These are phyloP conservation scores for Cataglyphis livida DNA, from an alignment of 2,888 invertebrate genomes.

Conservation along the genomic window DNA sequence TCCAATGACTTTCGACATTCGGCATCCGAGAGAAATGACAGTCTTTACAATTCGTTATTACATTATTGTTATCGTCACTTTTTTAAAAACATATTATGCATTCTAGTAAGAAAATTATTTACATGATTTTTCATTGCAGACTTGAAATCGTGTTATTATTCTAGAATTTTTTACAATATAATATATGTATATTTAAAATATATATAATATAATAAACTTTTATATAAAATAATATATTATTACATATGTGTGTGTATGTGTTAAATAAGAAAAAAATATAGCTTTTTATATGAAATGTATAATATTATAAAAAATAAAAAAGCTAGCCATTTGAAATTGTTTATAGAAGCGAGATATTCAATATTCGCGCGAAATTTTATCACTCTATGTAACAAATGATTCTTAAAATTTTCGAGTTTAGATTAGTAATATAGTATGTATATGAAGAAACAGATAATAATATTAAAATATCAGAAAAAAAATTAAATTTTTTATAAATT, in stretches of 20 bases:
- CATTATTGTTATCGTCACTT: not conserved
- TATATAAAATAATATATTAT: slow-evolving; percentile 15
- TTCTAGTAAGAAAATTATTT: slow-evolving; percentile 1
- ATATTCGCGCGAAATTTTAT: not conserved
- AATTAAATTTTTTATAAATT: not conserved
- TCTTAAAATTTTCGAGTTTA: not conserved
- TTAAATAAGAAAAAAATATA: slow-evolving; percentile 1
- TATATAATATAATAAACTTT: not conserved
- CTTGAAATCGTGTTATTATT: not conserved
- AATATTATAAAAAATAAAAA: not conserved
- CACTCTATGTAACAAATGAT: not conserved
- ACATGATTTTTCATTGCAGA: not conserved
- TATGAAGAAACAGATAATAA: not conserved
- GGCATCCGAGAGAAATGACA: not conserved
- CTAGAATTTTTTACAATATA: not conserved
- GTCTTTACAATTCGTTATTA: slow-evolving; percentile 8
- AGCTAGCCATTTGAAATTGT: not conserved
- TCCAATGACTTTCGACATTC: slow-evolving; percentile 14
- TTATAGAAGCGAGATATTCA: not conserved
- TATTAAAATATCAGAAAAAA: not conserved
- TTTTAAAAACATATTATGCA: not conserved
- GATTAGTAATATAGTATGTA: not conserved
- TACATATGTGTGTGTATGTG: not conserved
- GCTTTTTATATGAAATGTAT: not conserved
- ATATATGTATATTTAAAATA: not conserved